These are phyloP conservation scores for Acanthornis magna DNA, from an alignment of 2,797 vertebrate genomes.

Conservation along the genomic window DNA sequence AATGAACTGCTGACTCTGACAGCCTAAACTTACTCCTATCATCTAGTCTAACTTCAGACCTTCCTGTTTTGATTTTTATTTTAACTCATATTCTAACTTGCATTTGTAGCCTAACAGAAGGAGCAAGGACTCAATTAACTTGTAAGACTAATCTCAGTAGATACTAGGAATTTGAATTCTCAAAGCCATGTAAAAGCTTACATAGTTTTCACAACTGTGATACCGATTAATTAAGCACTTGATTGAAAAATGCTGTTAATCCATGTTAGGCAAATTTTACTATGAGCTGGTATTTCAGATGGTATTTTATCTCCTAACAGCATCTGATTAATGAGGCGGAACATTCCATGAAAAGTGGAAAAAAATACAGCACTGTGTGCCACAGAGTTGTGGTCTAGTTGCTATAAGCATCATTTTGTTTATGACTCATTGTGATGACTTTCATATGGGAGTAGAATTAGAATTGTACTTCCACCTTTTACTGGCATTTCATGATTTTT, in stretches of 20 bases:
- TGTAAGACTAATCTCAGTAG: background rate
- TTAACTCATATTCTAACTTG: background rate
- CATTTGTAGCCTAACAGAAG: background rate
- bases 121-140: background rate
- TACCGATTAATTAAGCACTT: conserved; percentile 31
- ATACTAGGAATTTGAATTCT: background rate
- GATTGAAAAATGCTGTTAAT: conserved; percentile 32
- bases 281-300: conserved; percentile 19
- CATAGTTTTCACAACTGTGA: background rate
- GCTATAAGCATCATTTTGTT: conserved; percentile 41
- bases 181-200: background rate
- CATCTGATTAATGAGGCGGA: conserved; percentile 30
- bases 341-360: conserved; percentile 19
- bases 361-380: background rate
- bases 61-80: background rate
- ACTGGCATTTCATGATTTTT: conserved; percentile 29
- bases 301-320: conserved; percentile 33
- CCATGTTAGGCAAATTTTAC: conserved; percentile 5
- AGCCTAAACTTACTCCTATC: background rate
- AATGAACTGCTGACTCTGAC: background rate
- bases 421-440: conserved; percentile 52
- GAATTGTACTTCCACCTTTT: conserved; percentile 14
- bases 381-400: conserved; percentile 19
- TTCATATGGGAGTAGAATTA: conserved; percentile 28
- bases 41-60: background rate